Base-by-base conservation (phyloP, 2,113 vertebrate species). In the Sander vitreus region DNA sequence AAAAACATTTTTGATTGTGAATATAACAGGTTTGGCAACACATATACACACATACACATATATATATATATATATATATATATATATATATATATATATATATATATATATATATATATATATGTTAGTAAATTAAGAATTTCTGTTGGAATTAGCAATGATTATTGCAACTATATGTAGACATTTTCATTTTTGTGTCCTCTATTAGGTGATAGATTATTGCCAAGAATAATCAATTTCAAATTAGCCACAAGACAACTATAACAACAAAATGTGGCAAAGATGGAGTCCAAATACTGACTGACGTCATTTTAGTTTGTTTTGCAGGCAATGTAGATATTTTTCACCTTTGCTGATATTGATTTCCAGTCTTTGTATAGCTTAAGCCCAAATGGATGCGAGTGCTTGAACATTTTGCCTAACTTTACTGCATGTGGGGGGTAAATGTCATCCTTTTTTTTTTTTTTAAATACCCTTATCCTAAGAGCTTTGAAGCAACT, bases 111-210 rank as follows among this genome's bases (percentile, higher is more conserved):
- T 27, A 27, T 27, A 27, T 27, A 27, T 27, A 27, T 27, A 27
- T 27, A 27, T 27, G 2, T 27, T 33, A 6, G 33, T 6, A 33
- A 43, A 43, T 43, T 43, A 43, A 43, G 39, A 43, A 33, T 33
- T 33, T 33, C 33, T 33, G 33, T 33, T 6, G 33, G 33, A 33
- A 53, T 21, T 53, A 10, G 50, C 18, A 53, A 10, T 11, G 10
- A 6, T n/a, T n/a, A n/a, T 4, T 54, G 51, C 51, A 54, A 11
- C 21, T 54, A 11, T n/a, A n/a, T 54, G 51, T 4, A n/a, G 21
- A n/a, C 3, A 54, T n/a, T 11, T 4, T 11, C 0, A 1, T 21
- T 19, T n/a, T 54, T n/a, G 8, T n/a, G 51, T n/a, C 8, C 1
- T 10, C 9, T 54, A 10, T 54, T 11, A 10, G 19, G 9, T 21